Evolutionary conservation across 2,797 vertebrate species (phyloP).

Genomic region (Sebastiscus tertius): DNA sequence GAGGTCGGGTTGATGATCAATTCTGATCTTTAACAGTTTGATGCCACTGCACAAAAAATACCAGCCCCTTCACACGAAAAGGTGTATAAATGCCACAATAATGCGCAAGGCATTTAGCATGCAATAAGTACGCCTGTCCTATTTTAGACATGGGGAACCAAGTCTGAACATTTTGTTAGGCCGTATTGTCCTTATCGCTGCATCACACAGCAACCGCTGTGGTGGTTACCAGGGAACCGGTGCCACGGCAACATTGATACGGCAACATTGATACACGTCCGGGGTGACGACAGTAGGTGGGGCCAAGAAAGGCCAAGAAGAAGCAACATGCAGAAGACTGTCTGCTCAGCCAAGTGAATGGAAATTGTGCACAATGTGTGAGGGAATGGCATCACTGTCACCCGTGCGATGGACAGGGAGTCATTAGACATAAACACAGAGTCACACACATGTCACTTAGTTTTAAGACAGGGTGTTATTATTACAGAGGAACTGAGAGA

Average conservation of each 20-base stretch:
- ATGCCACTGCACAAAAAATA: not conserved
- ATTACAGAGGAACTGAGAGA: slow-evolving; percentile 17
- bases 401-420: slow-evolving; percentile 7
- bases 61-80: too few relatives aligned
- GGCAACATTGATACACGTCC: slow-evolving; percentile 29
- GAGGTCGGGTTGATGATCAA: not conserved
- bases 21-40: not conserved
- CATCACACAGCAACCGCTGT: slow-evolving; percentile 43
- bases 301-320: not conserved
- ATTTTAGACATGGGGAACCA: not conserved
- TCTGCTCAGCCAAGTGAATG: not conserved
- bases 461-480: slow-evolving; percentile 7
- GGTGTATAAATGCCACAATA: too few relatives aligned
- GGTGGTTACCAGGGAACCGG: slow-evolving; percentile 65
- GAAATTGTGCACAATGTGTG: not conserved
- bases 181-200: slow-evolving; percentile 21
- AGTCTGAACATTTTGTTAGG: slow-evolving; percentile 24
- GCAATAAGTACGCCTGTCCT: too few relatives aligned
- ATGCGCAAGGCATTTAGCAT: too few relatives aligned
- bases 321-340: not conserved
- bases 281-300: slow-evolving; percentile 26
- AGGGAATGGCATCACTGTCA: slow-evolving; percentile 8
- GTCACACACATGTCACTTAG: slow-evolving; percentile 13
- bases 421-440: slow-evolving; percentile 32
- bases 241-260: slow-evolving; percentile 39